Conservation (phyloP, 2,797 vertebrate genomes). For the Tokudaia muenninki region DNA sequence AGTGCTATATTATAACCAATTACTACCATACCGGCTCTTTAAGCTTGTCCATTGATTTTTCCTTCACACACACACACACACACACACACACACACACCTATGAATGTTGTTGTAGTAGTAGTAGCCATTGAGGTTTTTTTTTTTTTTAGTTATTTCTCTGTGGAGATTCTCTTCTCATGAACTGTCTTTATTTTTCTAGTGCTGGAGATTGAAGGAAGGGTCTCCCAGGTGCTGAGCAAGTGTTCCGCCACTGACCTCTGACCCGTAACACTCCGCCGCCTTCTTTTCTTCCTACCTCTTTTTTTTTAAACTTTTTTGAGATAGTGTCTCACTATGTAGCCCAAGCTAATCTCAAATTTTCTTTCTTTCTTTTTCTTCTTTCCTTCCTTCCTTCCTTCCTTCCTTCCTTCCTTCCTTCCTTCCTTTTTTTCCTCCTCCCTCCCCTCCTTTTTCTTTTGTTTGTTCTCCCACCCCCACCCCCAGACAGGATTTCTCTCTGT, state of each 20-base stretch:
- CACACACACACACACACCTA: too few relatives aligned
- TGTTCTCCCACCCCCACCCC: too few relatives aligned
- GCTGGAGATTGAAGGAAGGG: neutral
- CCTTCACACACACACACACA: too few relatives aligned
- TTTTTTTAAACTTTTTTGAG: neutral
- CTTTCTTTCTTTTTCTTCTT: too few relatives aligned
- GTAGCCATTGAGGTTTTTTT: neutral
- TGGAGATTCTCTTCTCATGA: neutral
- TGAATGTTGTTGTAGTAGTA: too few relatives aligned
- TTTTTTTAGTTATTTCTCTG: neutral
- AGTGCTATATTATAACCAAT: neutral
- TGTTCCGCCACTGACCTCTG: neutral
- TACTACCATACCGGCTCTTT: neutral
- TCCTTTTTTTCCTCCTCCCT: too few relatives aligned
- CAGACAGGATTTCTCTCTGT: neutral
- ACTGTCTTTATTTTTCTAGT: neutral
- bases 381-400: neutral
- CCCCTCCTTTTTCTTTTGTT: too few relatives aligned
- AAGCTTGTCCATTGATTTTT: neutral
- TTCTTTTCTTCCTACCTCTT: neutral
- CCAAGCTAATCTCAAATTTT: neutral
- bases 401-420: too few relatives aligned
- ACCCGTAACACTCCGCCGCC: neutral
- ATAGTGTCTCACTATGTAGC: neutral
- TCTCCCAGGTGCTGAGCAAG: neutral